phyloP scores from a whole-genome alignment of 1,140 invertebrate genomes.

The Drosophila erecta region DNA sequence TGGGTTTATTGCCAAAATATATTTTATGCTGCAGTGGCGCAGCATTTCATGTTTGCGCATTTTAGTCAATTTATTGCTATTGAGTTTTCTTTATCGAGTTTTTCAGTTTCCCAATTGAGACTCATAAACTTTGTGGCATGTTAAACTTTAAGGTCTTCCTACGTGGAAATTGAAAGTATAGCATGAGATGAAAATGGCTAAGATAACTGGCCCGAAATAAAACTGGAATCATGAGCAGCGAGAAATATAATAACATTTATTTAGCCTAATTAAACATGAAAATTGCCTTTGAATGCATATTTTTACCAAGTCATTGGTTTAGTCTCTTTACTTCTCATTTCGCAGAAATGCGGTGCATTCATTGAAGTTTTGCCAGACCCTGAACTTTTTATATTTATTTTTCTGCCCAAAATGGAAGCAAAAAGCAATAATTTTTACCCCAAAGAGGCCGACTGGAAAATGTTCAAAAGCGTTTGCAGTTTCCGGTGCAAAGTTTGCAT shows the following conservation, averaged over 20 bases:
- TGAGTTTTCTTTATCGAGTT: constrained; percentile 6
- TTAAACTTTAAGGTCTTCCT: constrained; percentile 27
- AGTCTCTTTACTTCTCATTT: constrained; percentile 6
- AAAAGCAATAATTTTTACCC: constrained; percentile 35
- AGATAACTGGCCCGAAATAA: constrained; percentile 18
- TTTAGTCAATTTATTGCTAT: constrained; percentile 21
- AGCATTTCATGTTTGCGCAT: constrained; percentile 17
- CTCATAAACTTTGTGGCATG: constrained; percentile 16
- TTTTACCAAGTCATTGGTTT: constrained; percentile 3
- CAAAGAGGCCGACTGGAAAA: constrained; percentile 23
- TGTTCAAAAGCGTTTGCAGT: constrained; percentile 31
- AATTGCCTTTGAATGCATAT: background rate
- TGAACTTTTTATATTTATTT: constrained; percentile 40
- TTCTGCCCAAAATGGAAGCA: constrained; percentile 8
- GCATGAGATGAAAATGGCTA: constrained; percentile 1
- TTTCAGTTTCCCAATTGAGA: constrained; percentile 5
- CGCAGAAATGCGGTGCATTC: constrained; percentile 26
- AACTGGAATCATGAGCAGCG: no score
- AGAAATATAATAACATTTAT: background rate
- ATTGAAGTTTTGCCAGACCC: constrained; percentile 24
- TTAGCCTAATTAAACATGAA: background rate
- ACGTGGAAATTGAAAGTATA: constrained; percentile 29
- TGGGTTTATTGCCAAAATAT: constrained; percentile 21
- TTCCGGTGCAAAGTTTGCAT: constrained; percentile 34
- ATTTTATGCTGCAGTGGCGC: constrained; percentile 27